Evolutionary conservation across 2,888 invertebrate species (phyloP).

Genomic region (Drosophila putrida): DNA sequence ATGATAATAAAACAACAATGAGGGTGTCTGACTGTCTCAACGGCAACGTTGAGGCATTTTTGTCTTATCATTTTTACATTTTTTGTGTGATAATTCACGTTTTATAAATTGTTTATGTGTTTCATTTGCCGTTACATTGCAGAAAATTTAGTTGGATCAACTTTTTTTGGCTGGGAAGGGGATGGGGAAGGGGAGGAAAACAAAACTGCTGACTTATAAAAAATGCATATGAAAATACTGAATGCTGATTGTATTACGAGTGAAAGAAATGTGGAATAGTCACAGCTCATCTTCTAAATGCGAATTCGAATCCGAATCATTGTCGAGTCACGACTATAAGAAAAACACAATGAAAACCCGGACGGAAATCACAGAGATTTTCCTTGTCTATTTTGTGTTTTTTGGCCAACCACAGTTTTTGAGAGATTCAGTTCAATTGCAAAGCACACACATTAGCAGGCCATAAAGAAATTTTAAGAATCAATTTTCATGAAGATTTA

Average conservation of each 20-base stretch:
- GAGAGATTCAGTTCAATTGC: slow-evolving; percentile 6
- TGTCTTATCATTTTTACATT: slow-evolving; percentile 70
- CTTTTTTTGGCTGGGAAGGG: not conserved
- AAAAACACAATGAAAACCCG: not conserved
- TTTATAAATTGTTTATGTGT: slow-evolving; percentile 76
- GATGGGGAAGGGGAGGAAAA: not conserved
- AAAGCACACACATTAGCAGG: slow-evolving; percentile 34
- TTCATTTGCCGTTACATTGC: slow-evolving; percentile 63
- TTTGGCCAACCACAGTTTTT: not conserved
- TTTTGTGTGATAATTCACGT: slow-evolving; percentile 68
- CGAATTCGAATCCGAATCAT: slow-evolving; percentile 15
- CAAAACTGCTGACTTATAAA: slow-evolving; percentile 20
- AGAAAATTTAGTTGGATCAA: slow-evolving; percentile 34
- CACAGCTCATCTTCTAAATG: slow-evolving; percentile 4
- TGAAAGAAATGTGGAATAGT: not conserved
- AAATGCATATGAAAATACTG: slow-evolving; percentile 17
- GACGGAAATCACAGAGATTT: not conserved
- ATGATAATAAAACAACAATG: not conserved
- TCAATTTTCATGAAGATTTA: slow-evolving; percentile 62
- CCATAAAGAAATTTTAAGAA: slow-evolving; percentile 48
- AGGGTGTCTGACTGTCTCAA: not conserved
- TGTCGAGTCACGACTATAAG: slow-evolving; percentile 16
- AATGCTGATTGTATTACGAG: slow-evolving; percentile 20
- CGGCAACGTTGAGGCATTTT: slow-evolving; percentile 28
- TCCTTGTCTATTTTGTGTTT: not conserved